Base-by-base conservation (phyloP, 2,888 invertebrate genomes). In the Ormyrus rosae region DNA sequence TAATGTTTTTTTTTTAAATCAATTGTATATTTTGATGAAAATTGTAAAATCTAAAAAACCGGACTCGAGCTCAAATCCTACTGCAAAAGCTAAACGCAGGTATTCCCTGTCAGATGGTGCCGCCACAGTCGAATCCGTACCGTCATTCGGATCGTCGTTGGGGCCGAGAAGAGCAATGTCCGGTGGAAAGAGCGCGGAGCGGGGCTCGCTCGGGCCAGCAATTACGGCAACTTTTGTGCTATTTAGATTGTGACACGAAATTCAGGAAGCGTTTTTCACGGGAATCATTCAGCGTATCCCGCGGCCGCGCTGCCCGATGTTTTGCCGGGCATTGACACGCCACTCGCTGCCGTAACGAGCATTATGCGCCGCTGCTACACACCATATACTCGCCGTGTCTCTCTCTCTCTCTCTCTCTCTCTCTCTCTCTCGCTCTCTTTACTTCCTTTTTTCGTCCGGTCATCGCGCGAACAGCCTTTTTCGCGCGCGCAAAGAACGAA, bases 241-340 rank as follows among this genome's bases (percentile, higher is more conserved):
- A 61, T 81, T 81, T 78, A 71, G 78, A 81, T 81, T 70, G 74
- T 72, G 65, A 75, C 75, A 74, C 75, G 76, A 79, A 79, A 81
- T 79, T 81, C 78, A 81, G 81, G 69, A 81, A 76, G 72, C 81
- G 67, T 79, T 79, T 80, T 79, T 79, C 81, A 78, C 75, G 75
- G 70, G 69, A 79, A 76, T 81, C 81, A 73, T 79, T 58, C 63
- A 72, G 72, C 81, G 79, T 74, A 69, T 81, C 81, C 68, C 72
- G 70, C 72, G 72, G 61, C 11, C 11, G 63, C 68, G n/a, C 51
- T 13, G 74, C 61, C 75, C 81, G 64, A 79, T 81, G 60, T 75
- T 76, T 79, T 79, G 76, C 72, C 81, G 81, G 70, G 76, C 81
- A 76, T 81, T 78, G 78, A 81, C 79, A 76, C 69, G 50, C 71